Evolutionary conservation across 2,888 invertebrate genomes (phyloP).

Genomic region (Ctena decussata): DNA sequence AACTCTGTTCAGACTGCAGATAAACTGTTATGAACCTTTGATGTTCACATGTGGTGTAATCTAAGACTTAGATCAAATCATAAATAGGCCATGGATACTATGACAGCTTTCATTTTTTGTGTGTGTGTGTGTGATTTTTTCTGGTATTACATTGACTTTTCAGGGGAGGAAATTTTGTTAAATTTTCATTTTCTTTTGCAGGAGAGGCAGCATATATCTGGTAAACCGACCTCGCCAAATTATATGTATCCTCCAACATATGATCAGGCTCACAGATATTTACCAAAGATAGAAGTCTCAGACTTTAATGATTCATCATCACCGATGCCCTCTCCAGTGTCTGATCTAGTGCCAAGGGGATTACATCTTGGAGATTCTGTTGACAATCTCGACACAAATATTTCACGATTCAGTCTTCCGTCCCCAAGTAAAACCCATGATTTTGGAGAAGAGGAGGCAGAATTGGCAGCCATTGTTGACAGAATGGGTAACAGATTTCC

Average conservation of each 20-base stretch:
- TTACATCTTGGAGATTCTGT: conserved; percentile 65
- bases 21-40: too few species aligned
- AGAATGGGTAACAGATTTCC: conserved; percentile 72
- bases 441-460: conserved; percentile 76
- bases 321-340: conserved; percentile 16
- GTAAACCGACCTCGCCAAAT: background rate
- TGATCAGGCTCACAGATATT: background rate
- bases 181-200: background rate
- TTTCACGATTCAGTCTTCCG: conserved; percentile 74
- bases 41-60: too few species aligned
- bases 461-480: conserved; percentile 72
- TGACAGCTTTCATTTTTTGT: too few species aligned
- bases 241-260: background rate
- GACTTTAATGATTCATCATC: background rate
- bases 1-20: too few species aligned
- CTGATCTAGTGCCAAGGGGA: conserved; percentile 13
- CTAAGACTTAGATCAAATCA: too few species aligned
- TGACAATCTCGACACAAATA: conserved; percentile 67
- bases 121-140: too few species aligned
- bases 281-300: background rate
- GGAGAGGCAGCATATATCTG: background rate
- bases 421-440: conserved; percentile 71
- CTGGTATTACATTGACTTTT: too few species aligned
- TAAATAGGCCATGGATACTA: too few species aligned
- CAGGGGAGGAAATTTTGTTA: too few species aligned